A percentile compares a stretch with the other conserved stretches of the same genome.
Evolutionary conservation across 2,888 invertebrate species (phyloP).

Genomic region (Caenorhabditis virilis): DNA sequence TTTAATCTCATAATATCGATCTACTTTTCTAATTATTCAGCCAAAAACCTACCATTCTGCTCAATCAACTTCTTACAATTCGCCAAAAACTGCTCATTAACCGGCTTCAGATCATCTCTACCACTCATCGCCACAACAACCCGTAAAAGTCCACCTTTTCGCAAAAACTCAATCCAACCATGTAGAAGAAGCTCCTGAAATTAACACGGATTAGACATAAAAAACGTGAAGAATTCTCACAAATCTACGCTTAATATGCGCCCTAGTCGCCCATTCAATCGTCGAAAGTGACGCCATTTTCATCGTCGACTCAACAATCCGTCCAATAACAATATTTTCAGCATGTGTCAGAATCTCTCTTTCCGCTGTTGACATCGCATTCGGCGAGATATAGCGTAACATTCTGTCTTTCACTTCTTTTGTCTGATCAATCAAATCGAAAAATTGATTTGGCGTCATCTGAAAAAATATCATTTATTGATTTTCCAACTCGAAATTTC

Average conservation of each 20-base stretch:
- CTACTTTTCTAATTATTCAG: not conserved
- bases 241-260: constrained; percentile 15
- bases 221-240: not conserved
- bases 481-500: not conserved
- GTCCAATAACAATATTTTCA: constrained; percentile 1
- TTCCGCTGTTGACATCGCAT: not conserved
- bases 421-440: constrained; percentile 5
- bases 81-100: constrained; percentile 2
- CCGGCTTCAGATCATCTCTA: constrained; percentile 5
- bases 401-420: not conserved
- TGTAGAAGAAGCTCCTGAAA: constrained; percentile 21
- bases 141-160: constrained; percentile 18
- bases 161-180: constrained; percentile 23
- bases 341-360: constrained; percentile 2
- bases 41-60: constrained; percentile 5
- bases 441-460: constrained; percentile 8
- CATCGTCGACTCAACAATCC: constrained; percentile 7
- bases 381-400: not conserved
- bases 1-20: not conserved
- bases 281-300: constrained; percentile 6
- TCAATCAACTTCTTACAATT: constrained; percentile 3
- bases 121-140: constrained; percentile 8
- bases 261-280: constrained; percentile 6
- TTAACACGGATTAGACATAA: not conserved
- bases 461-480: constrained; percentile 4